A percentile compares a stretch with the other conserved stretches of the same genome.
Conservation (phyloP, 2,888 invertebrate genomes). For the Miltochrista miniata region DNA sequence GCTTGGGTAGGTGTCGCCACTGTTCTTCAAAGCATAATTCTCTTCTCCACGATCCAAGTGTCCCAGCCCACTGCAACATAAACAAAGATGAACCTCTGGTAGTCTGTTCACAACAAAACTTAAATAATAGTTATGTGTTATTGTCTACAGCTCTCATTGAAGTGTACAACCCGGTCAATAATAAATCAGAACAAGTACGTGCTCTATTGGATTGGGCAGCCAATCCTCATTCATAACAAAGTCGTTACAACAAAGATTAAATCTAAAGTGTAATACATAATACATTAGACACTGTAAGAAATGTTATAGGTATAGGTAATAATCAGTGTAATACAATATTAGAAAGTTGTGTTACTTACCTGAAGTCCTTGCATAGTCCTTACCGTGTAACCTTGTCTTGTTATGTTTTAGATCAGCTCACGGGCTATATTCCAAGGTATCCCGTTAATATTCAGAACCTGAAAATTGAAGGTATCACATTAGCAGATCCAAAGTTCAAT, state of each 20-base stretch:
- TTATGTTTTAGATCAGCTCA: conserved; percentile 1
- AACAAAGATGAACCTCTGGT: too few relatives aligned
- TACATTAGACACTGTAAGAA: neutral
- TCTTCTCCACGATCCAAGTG: too few relatives aligned
- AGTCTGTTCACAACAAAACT: too few relatives aligned
- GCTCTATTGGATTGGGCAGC: neutral
- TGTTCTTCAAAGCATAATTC: too few relatives aligned
- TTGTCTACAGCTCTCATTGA: too few relatives aligned
- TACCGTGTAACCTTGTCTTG: neutral
- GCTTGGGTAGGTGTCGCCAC: too few relatives aligned
- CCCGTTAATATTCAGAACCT: conserved; percentile 1
- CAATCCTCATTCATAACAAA: conserved; percentile 16
- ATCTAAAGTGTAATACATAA: neutral
- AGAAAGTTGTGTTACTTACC: conserved; percentile 4
- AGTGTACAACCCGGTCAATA: too few relatives aligned
- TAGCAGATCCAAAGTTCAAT: conserved; percentile 23
- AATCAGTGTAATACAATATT: neutral
- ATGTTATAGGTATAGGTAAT: conserved; percentile 11
- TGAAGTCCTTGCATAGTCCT: conserved; percentile 2
- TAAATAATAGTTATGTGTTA: too few relatives aligned
- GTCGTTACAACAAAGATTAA: neutral
- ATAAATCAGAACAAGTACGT: too few relatives aligned
- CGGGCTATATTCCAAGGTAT: conserved; percentile 1
- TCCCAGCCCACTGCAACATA: too few relatives aligned
- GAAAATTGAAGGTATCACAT: neutral